Conservation (phyloP, 2,888 invertebrate species). For the Heteropelma amictum region DNA sequence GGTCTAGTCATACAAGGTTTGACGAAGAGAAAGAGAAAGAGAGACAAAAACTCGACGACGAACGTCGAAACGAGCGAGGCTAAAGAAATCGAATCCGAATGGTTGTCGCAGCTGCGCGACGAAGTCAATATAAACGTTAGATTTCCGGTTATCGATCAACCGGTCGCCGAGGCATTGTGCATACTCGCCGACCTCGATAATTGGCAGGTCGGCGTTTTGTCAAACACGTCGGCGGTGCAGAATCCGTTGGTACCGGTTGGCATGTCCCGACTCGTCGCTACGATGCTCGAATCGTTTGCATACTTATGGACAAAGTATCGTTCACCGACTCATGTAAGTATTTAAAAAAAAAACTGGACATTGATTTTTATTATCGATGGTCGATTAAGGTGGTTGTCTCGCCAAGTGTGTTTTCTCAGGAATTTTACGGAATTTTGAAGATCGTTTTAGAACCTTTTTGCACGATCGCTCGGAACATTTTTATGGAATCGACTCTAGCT, state of each 20-base stretch:
- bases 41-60: slow-evolving; percentile 50
- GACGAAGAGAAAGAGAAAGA: slow-evolving; percentile 65
- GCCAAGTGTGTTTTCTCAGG: no score
- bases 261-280: slow-evolving; percentile 90
- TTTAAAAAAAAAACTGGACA: not conserved
- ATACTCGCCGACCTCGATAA: slow-evolving; percentile 89
- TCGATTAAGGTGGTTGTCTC: no score
- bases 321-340: slow-evolving; percentile 88
- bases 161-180: slow-evolving; percentile 88
- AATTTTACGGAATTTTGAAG: no score
- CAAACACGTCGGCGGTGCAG: slow-evolving; percentile 67
- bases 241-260: slow-evolving; percentile 81
- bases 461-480: no score
- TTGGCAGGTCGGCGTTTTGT: slow-evolving; percentile 82
- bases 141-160: slow-evolving; percentile 81
- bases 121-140: slow-evolving; percentile 70
- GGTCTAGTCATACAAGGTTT: slow-evolving; percentile 85
- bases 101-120: slow-evolving; percentile 66
- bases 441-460: no score
- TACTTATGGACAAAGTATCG: slow-evolving; percentile 86
- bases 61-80: slow-evolving; percentile 31
- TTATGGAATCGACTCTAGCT: no score
- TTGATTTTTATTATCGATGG: not conserved
- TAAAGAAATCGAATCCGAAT: slow-evolving; percentile 31
- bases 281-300: slow-evolving; percentile 90